Conservation (phyloP, 2,888 invertebrate species). For the Cantharis rufa region DNA sequence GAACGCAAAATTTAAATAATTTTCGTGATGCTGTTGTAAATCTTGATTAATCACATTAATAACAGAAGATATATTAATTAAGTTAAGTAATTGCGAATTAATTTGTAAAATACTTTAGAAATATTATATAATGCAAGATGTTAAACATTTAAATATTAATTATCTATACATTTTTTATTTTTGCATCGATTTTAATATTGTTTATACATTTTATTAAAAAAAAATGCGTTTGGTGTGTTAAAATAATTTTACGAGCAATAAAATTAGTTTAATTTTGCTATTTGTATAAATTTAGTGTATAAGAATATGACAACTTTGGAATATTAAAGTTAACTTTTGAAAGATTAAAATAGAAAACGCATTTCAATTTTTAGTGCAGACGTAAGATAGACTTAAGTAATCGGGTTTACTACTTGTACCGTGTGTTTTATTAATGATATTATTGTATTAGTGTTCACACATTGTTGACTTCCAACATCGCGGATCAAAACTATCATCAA, state of each 20-base stretch:
- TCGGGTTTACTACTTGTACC: not conserved
- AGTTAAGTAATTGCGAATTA: not conserved
- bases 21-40: not conserved
- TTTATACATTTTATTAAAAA: not conserved
- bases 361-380: not conserved
- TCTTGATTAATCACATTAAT: not conserved
- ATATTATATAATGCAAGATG: not conserved
- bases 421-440: not conserved
- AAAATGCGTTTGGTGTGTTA: not conserved
- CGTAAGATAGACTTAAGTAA: not conserved
- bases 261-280: not conserved
- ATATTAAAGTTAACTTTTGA: not conserved
- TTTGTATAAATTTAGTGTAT: not conserved
- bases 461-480: not conserved
- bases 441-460: not conserved
- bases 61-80: not conserved
- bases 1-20: not conserved
- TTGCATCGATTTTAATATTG: not conserved
- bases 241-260: not conserved
- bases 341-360: not conserved
- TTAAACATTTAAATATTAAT: not conserved
- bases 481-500: no score
- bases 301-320: not conserved
- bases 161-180: not conserved
- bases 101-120: not conserved